A percentile compares a stretch with the other conserved stretches of the same genome.
phyloP scores from a whole-genome alignment of 2,113 vertebrate species.

The Bubo bubo region DNA sequence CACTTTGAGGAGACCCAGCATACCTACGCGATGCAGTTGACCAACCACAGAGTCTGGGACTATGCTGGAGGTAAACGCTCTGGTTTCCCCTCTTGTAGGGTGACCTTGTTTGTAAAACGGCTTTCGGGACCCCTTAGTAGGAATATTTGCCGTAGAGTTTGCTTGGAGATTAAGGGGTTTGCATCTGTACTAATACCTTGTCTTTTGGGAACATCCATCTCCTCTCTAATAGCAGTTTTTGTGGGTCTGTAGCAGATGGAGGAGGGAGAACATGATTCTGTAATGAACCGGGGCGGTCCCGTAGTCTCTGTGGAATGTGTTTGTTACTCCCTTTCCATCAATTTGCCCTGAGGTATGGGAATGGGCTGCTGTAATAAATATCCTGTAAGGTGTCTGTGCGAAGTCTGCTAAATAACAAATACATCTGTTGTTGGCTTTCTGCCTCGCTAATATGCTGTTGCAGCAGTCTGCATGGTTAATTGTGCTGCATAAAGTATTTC shows the following conservation, averaged over 20 bases:
- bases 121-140: background rate
- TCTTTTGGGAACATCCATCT: background rate
- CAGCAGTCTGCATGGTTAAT: background rate
- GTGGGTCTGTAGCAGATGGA: background rate
- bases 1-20: constrained; percentile 99
- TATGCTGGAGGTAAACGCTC: constrained; percentile 88
- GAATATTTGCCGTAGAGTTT: background rate
- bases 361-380: background rate
- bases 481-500: background rate
- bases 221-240: background rate
- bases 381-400: background rate
- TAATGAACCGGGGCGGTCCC: background rate
- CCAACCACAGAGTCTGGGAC: constrained; percentile 98
- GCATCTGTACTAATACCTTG: background rate
- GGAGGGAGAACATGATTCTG: background rate
- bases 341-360: background rate
- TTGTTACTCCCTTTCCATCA: background rate
- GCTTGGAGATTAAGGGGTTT: background rate
- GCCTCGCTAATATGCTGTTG: background rate
- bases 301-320: background rate
- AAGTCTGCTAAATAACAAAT: background rate
- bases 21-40: constrained; percentile 98
- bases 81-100: background rate
- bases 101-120: background rate
- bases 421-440: background rate